Base-by-base conservation (phyloP, 1,140 invertebrate genomes). In the Drosophila nebulosa region DNA sequence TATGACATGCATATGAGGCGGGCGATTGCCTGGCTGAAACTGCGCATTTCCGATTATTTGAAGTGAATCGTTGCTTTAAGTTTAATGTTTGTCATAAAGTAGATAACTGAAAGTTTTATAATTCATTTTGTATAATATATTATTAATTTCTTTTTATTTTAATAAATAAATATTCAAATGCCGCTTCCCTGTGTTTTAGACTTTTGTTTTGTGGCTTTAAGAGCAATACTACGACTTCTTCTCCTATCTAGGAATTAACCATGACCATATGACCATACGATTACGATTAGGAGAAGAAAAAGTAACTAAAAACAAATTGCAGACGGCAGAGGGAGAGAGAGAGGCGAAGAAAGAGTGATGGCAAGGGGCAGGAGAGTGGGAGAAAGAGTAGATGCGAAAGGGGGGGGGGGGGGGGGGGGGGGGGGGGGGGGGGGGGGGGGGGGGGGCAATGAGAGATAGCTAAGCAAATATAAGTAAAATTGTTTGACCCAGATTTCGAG, bases 401-500 rank as follows among this genome's bases (percentile, higher is more conserved):
- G 53, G 21, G 1, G 9, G 10, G 35, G 14, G 42, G 3, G 55
- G 24, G 32, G 21, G 0, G 51, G 12, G 12, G 35, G 60, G 22
- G 1, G 3, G 18, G 10, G 26, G 24, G 7, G 53, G 21, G 1
- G 9, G 10, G 35, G 14, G 42, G 3, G 55, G 24, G 32, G 21
- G 0, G 51, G 12, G 12, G 35, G 60, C 61, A 65, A 70, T 50
- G 46, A 46, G 68, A 68, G 64, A 74, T 74, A 74, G 70, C 71
- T 74, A 60, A 32, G 70, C 71, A 74, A 74, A 79, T 79, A 80
- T 71, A 68, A 78, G 80, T 85, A 78, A 86, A 85, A 85, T 86
- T 74, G 76, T 78, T 85, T 85, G 81, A 85, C 81, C 81, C 74
- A 85, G 78, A 86, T 85, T 84, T 78, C 76, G 56, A 64, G 39